Evolutionary conservation across 1,140 invertebrate species (phyloP).

Genomic region (Hermetia illucens): DNA sequence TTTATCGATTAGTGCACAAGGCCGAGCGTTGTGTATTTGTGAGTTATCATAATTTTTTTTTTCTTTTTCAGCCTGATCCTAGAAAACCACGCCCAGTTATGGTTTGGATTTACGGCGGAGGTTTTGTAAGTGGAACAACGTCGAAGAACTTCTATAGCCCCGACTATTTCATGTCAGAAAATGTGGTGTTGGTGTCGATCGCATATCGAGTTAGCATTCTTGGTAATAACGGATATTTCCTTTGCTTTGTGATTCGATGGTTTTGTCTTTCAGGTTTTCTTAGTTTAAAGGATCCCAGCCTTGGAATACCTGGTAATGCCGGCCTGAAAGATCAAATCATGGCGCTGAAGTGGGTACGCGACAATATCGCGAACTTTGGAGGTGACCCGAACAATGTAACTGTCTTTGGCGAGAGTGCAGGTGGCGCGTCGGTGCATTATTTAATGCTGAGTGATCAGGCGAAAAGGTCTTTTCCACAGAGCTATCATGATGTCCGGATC

Average conservation of each 20-base stretch:
- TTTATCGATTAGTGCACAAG: too few species aligned
- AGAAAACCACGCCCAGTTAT: constrained; percentile 36
- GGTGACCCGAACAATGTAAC: constrained; percentile 35
- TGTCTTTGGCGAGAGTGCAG: constrained; percentile 33
- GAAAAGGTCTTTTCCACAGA: constrained; percentile 31
- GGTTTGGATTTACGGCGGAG: constrained; percentile 49
- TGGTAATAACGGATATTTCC: too few species aligned
- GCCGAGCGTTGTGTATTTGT: too few species aligned
- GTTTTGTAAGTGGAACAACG: constrained; percentile 33
- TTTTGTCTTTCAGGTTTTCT: constrained; percentile 6
- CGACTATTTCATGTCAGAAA: constrained; percentile 34
- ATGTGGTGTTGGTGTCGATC: constrained; percentile 38
- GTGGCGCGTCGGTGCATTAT: constrained; percentile 35
- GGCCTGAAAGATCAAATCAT: constrained; percentile 29
- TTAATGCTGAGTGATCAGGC: constrained; percentile 39
- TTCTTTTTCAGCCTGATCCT: constrained; percentile 10
- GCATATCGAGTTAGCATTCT: constrained; percentile 41
- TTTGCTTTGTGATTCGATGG: too few species aligned
- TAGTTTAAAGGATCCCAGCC: constrained; percentile 8
- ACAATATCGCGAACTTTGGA: constrained; percentile 43
- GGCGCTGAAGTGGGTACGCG: constrained; percentile 43
- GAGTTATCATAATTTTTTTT: constrained; percentile 10
- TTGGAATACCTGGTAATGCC: constrained; percentile 26
- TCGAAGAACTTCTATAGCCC: constrained; percentile 26
- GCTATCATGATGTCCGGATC: constrained; percentile 30